Evolutionary conservation across 1,140 invertebrate species (phyloP).

Genomic region (Mercenaria mercenaria): DNA sequence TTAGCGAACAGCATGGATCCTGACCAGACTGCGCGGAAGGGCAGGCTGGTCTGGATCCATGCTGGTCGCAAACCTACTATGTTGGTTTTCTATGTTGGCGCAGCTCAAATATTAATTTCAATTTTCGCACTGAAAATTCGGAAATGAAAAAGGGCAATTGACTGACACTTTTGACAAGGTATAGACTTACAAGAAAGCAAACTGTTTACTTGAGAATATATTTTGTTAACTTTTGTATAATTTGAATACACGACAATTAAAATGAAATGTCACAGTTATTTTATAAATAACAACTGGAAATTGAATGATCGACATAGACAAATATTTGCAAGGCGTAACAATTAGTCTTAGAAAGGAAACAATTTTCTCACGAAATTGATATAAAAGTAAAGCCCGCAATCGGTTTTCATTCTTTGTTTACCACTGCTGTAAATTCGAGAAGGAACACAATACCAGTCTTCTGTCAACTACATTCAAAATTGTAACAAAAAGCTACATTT

Average conservation of each 20-base stretch:
- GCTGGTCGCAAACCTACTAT: too few species aligned
- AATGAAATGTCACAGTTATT: constrained; percentile 27
- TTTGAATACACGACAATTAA: background rate
- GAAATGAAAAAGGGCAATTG: background rate
- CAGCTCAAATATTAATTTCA: background rate
- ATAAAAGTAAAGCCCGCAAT: background rate
- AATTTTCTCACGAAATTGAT: constrained; percentile 31
- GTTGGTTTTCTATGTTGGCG: too few species aligned
- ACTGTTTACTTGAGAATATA: constrained; percentile 27
- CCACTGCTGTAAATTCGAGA: background rate
- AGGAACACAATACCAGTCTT: background rate
- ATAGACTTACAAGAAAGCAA: background rate
- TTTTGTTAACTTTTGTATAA: constrained; percentile 40
- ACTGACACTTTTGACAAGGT: background rate
- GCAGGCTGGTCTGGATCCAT: too few species aligned
- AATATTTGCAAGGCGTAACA: background rate
- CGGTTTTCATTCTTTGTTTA: constrained; percentile 7
- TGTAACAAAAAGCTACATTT: background rate
- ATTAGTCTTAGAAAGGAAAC: constrained; percentile 22
- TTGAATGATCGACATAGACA: constrained; percentile 20
- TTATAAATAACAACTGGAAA: background rate
- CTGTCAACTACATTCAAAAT: constrained; percentile 2
- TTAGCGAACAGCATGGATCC: too few species aligned
- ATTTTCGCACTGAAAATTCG: background rate
- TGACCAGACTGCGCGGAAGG: too few species aligned